phyloP scores from a whole-genome alignment of 2,113 vertebrate genomes.

The Tapirus terrestris region DNA sequence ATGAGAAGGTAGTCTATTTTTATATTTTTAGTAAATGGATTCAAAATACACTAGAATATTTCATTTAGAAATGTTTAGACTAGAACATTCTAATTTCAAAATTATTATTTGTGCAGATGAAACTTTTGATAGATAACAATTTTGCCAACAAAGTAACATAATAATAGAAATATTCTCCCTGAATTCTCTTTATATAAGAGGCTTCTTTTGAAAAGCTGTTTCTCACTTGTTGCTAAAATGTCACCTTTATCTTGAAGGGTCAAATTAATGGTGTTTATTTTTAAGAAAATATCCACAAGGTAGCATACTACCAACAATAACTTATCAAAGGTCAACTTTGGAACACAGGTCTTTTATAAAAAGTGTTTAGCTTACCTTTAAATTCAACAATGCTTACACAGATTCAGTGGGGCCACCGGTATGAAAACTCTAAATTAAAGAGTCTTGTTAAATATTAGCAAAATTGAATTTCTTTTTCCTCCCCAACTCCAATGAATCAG shows the following conservation, averaged over 20 bases:
- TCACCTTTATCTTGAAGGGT: not conserved
- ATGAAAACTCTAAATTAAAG: not conserved
- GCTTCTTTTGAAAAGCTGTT: not conserved
- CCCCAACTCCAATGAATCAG: not conserved
- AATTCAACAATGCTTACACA: not conserved
- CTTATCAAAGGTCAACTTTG: not conserved
- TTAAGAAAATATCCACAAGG: not conserved
- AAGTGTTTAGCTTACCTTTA: slow-evolving; percentile 2
- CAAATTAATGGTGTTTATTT: not conserved
- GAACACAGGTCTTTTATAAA: not conserved
- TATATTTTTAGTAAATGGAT: not conserved
- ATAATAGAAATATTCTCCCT: not conserved
- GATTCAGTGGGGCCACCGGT: not conserved
- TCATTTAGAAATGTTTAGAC: slow-evolving; percentile 11
- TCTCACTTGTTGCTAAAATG: slow-evolving; percentile 9
- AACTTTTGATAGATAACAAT: not conserved
- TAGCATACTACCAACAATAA: not conserved
- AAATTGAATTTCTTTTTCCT: not conserved
- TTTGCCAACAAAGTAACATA: not conserved
- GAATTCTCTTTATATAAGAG: not conserved
- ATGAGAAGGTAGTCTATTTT: not conserved
- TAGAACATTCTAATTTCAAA: slow-evolving; percentile 9
- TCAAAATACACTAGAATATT: slow-evolving; percentile 27
- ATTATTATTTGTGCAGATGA: not conserved
- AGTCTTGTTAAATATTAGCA: not conserved